Evolutionary conservation across 2,888 invertebrate genomes (phyloP), one percentile per base, ranked within the genome.

Genomic region (Athrips mouffetella): DNA sequence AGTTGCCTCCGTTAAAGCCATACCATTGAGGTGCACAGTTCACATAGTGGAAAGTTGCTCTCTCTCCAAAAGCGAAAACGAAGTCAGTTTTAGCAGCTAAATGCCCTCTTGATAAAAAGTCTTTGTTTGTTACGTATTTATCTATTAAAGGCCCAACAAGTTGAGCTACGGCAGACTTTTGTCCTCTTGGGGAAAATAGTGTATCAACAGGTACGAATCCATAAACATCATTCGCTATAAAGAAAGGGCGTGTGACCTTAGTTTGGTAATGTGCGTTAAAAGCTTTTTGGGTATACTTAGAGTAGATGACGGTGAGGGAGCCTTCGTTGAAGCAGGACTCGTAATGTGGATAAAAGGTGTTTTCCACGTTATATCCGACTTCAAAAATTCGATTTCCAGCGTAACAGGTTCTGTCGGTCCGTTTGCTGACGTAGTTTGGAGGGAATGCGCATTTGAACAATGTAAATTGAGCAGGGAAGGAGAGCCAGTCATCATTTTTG

Each of bases 11-110:
- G 55, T 92, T 92, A 54, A 92, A 90, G 0, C 83, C 83, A 15
- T 90, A 90, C 93, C 93, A 94, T 52, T 93, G 93, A 0, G 93
- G 92, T 0, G 91, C 91, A 1, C 89, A 90, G 63, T 94, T 94
- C 1, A 92, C 75, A 53, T 91, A 92, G 63, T 92, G 91, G 60
- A 92, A 93, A 0, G 92, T 92, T 0, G 91, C 85, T 6, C 86
- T 77, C 59, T 93, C 91, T 35, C 90, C 88, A 39, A 89, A 80
- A 0, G 90, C 91, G 50, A 89, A 91, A 1, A 90, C 80, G 50
- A 91, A 92, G 67, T 93, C 93, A 0, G 90, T 90, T 70, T 91
- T 92, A 3, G 93, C 91, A 0, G 90, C 84, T 47, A 92, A 73
- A 71, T 93, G 93, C 1, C 92, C 93, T 52, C 92, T 84, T 0